phyloP scores from a whole-genome alignment of 2,888 invertebrate species.

The Globia sparganii region DNA sequence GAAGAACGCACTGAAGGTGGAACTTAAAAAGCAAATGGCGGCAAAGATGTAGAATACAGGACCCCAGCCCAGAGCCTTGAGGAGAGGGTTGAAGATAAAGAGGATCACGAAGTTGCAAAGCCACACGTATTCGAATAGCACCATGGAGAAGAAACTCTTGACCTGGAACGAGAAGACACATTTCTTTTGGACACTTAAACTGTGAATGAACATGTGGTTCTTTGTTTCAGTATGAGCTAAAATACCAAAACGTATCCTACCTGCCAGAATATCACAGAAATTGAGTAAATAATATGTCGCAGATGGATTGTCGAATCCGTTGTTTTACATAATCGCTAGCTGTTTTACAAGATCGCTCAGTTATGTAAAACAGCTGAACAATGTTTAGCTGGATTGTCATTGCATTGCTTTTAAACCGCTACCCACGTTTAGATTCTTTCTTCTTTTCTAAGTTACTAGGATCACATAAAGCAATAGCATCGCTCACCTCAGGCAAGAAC shows the following conservation, averaged over 20 bases:
- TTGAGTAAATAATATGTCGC: not conserved
- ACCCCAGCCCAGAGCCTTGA: constrained; percentile 75
- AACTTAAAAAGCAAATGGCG: constrained; percentile 70
- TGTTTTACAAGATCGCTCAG: too few species aligned
- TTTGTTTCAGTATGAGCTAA: not conserved
- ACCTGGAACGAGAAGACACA: constrained; percentile 69
- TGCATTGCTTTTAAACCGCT: too few species aligned
- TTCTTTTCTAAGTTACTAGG: not conserved
- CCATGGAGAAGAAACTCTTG: constrained; percentile 75
- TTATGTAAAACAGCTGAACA: too few species aligned
- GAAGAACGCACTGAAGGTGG: constrained; percentile 64
- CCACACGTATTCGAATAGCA: constrained; percentile 79
- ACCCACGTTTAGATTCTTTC: not conserved
- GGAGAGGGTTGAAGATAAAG: constrained; percentile 78
- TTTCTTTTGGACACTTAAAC: not conserved
- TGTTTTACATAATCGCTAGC: too few species aligned
- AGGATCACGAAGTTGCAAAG: constrained; percentile 78
- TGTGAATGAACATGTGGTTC: not conserved
- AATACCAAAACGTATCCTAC: not conserved
- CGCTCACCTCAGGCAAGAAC: constrained; percentile 79
- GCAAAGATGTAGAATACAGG: constrained; percentile 81
- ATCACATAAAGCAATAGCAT: not conserved
- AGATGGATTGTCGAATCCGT: too few species aligned
- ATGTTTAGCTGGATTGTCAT: too few species aligned
- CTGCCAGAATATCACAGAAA: not conserved